Evolutionary conservation across 1,140 invertebrate genomes (phyloP).

Genomic region (Halesus radiatus): DNA sequence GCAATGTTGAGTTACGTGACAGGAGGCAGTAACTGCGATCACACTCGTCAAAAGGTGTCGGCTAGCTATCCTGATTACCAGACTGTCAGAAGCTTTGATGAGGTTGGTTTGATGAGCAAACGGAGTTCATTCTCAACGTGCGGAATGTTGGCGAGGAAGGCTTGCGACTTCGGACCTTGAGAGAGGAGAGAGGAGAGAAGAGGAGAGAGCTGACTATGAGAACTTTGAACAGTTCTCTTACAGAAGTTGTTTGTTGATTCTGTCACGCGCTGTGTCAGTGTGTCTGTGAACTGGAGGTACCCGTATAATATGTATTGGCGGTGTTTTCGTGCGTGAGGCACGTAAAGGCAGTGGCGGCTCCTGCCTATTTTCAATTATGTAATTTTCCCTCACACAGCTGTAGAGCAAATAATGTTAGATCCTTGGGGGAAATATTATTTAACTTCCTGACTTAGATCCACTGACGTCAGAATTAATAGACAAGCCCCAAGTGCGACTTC

Average conservation of each 20-base stretch:
- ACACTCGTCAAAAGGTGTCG: not conserved
- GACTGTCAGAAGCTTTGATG: not conserved
- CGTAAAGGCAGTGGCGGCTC: slow-evolving; percentile 3
- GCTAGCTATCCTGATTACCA: not conserved
- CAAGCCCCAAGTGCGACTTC: too few relatives aligned
- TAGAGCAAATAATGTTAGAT: too few relatives aligned
- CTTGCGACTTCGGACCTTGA: slow-evolving; percentile 18
- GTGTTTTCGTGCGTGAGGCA: slow-evolving; percentile 4
- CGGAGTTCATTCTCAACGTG: not conserved
- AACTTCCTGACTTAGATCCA: too few relatives aligned
- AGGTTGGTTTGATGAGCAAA: not conserved
- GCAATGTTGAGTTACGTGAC: not conserved
- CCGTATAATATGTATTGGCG: not conserved
- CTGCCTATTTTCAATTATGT: too few relatives aligned
- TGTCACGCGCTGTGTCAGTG: not conserved
- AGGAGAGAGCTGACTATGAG: slow-evolving; percentile 18
- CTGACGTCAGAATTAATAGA: too few relatives aligned
- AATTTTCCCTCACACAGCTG: too few relatives aligned
- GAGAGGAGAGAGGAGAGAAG: slow-evolving; percentile 11
- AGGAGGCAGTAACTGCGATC: not conserved
- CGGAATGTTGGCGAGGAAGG: not conserved
- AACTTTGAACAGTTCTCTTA: not conserved
- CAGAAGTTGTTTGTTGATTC: slow-evolving; percentile 33
- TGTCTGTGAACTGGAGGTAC: not conserved
- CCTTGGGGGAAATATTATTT: too few relatives aligned